A percentile compares a stretch with the other conserved stretches of the same genome.
Conservation (phyloP, 1,140 invertebrate species). For the Lepidurus couesii region DNA sequence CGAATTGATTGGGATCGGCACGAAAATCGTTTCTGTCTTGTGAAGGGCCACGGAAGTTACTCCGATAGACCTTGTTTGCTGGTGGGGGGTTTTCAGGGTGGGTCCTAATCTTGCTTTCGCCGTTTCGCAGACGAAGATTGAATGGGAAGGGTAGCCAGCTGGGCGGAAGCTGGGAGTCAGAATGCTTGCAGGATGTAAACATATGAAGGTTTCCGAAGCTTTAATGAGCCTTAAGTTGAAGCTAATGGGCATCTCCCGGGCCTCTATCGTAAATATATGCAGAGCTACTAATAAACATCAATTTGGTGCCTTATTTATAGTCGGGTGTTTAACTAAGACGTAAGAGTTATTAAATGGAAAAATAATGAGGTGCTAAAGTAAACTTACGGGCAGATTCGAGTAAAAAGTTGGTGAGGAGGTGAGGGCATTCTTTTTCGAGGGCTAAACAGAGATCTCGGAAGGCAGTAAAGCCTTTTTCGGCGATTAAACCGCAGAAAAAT, state of each 20-base stretch:
- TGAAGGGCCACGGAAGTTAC: no score
- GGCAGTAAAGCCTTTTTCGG: slow-evolving; percentile 50
- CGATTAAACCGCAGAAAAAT: slow-evolving; percentile 50
- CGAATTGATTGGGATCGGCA: no score
- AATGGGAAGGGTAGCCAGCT: background rate
- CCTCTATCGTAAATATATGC: background rate
- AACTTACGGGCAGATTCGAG: slow-evolving; percentile 39
- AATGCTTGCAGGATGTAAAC: slow-evolving; percentile 6
- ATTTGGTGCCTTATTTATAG: background rate
- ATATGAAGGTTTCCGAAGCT: background rate
- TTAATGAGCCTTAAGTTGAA: background rate
- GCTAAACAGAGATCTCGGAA: slow-evolving; percentile 53
- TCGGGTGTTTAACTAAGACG: background rate
- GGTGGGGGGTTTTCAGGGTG: no score
- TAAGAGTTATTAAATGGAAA: background rate
- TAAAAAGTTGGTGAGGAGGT: slow-evolving; percentile 50
- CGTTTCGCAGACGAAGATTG: background rate
- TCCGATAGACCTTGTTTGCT: no score
- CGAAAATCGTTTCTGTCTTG: no score
- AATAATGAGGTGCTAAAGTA: background rate
- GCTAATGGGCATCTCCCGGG: background rate
- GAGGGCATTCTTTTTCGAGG: slow-evolving; percentile 51
- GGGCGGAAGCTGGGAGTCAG: background rate
- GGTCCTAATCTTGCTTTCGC: background rate
- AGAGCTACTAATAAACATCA: no score